Evolutionary conservation across 2,113 vertebrate genomes (phyloP).

Genomic region (Laticauda colubrina): DNA sequence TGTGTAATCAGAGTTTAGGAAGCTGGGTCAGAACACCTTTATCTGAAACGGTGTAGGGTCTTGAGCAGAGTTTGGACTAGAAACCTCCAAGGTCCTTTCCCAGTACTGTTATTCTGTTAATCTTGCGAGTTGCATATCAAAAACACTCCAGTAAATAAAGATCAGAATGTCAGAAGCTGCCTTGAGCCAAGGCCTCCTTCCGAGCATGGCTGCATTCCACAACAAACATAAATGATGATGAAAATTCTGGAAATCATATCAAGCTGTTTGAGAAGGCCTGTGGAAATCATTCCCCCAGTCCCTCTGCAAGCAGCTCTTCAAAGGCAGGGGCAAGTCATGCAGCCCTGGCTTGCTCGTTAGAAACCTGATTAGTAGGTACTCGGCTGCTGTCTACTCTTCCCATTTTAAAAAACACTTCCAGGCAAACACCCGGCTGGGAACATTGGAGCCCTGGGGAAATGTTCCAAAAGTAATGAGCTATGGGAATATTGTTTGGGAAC

Average conservation of each 20-base stretch:
- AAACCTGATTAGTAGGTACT: constrained; percentile 27
- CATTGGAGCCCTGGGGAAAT: constrained; percentile 24
- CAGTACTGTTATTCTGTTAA: not conserved
- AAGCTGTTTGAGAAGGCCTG: not conserved
- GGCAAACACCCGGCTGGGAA: constrained; percentile 49
- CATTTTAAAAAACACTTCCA: constrained; percentile 27
- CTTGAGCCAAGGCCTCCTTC: constrained; percentile 14
- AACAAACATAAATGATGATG: not conserved
- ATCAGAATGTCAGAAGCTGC: constrained; percentile 5
- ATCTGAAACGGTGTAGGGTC: not conserved
- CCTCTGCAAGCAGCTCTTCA: not conserved
- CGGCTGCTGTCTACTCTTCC: not conserved
- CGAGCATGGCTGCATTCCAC: not conserved
- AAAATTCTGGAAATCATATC: not conserved
- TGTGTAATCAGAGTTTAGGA: too few relatives aligned
- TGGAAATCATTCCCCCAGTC: not conserved
- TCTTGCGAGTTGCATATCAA: not conserved
- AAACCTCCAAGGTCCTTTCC: not conserved
- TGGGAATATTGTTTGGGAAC: constrained; percentile 42
- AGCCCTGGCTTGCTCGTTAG: constrained; percentile 18
- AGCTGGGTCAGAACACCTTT: too few relatives aligned
- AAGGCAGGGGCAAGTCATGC: too few relatives aligned
- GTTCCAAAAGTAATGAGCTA: constrained; percentile 47
- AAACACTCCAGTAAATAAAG: not conserved
- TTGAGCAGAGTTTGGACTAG: not conserved